A percentile compares a stretch with the other conserved stretches of the same genome.
Conservation (phyloP, 2,113 vertebrate genomes). For the Plotosus lineatus region DNA sequence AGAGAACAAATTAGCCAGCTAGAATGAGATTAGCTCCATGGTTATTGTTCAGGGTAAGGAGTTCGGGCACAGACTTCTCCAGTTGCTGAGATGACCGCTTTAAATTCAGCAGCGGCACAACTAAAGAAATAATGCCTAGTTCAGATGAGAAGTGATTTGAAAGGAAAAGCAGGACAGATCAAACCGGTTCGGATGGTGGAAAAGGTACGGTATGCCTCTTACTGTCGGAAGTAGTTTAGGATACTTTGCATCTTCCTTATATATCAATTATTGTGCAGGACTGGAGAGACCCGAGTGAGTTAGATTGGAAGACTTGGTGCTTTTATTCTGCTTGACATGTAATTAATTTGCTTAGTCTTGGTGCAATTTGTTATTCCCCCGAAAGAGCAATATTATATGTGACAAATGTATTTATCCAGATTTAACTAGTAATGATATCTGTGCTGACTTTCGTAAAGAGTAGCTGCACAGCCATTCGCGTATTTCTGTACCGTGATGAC, state of each 20-base stretch:
- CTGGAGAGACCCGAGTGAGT: not conserved
- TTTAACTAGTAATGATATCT: not conserved
- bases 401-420: not conserved
- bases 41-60: conserved; percentile 45
- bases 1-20: conserved; percentile 33
- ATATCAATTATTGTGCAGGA: not conserved
- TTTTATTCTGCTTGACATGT: not conserved
- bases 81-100: conserved; percentile 42
- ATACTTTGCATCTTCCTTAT: not conserved
- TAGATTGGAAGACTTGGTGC: not conserved
- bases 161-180: not conserved
- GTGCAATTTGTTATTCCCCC: not conserved
- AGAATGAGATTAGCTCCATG: conserved; percentile 14
- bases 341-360: not conserved
- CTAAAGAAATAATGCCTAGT: not conserved
- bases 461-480: no score
- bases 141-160: not conserved
- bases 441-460: no score
- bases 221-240: not conserved
- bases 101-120: not conserved
- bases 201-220: not conserved
- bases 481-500: no score
- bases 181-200: not conserved
- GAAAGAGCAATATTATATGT: not conserved
- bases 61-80: conserved; percentile 44